Base-by-base conservation (phyloP, 2,888 invertebrate genomes). In the Allygus modestus region DNA sequence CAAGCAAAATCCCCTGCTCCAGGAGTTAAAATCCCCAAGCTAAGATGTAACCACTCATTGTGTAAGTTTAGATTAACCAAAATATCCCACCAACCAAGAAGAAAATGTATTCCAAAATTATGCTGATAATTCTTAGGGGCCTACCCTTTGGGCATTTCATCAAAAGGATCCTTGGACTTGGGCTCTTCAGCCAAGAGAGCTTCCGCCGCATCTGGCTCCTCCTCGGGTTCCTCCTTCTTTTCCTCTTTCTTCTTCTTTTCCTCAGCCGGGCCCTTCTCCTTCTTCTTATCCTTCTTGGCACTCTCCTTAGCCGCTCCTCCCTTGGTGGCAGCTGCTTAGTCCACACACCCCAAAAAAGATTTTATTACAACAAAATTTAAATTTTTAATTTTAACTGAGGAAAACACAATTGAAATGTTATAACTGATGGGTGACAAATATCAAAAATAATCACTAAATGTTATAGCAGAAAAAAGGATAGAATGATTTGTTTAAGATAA, bases 101-200 rank as follows among this genome's bases (percentile, higher is more conserved):
- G 1, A 37, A 9, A 9, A 4, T 9, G 9, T 37, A 37, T 37
- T 9, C 37, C 37, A 37, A 15, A 46, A 46, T 46, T 46, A 15
- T 17, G 12, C 46, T 9, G 2, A 15, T 46, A 46, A 2, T n/a
- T n/a, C n/a, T n/a, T 54, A 2, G 23, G 20, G 15, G 23, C 28
- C 89, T 89, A 94, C 94, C 96, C 97, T 91, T 97, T 97, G 82
- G 99, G 98, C 91, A 98, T 91, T 23, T 92, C 90, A 89, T 96
- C 97, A 89, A 99, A 97, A 51, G 99, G 99, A 92, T 99, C 98
- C 91, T 96, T 97, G 85, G 94, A 92, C 90, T 96, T 96, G 51
- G 97, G 96, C 89, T 97, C 96, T 17, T 92, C 92, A 79, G 95
- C 94, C 26, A 96, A 91, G 33, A 93, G 92, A 81, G 92, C 93